Base-by-base conservation (phyloP, 2,888 invertebrate species). In the Epinotia nisella region DNA sequence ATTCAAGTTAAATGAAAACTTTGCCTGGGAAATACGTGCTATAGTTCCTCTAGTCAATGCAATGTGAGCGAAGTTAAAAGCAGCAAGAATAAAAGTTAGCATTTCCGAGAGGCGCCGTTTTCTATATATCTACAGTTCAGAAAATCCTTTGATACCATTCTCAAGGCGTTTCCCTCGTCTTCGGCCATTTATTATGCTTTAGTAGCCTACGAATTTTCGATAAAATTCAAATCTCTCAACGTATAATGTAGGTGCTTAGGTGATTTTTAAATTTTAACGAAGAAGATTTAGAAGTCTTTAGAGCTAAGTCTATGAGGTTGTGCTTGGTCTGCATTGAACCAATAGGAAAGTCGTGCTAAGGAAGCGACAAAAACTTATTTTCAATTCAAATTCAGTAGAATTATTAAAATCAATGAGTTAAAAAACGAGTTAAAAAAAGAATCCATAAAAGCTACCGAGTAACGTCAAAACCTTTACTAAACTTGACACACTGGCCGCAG, bases 401-500 rank as follows among this genome's bases (percentile, higher is more conserved):
- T 10, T 13, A 41, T n/a, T 49, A n/a, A 0, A 4, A n/a, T 49
- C 5, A 15, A 49, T n/a, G 49, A 49, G n/a, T 2, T 15, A 15
- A n/a, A 5, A 35, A 35, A 9, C 35, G 5, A 29, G 29, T 29
- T 15, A 15, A 49, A 49, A 0, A 49, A 49, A 49, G 35, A 15
- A 21, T 58, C 13, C 13, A 41, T 19, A 5, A n/a, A n/a, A 35
- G 7, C 17, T 45, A 24, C 4, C 49, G 1, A 55, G 29, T 15
- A 10, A 55, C 9, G 17, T 53, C n/a, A 21, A 70, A 65, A 17
- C 19, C 39, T 10, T 49, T 24, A 65, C 39, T 24, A 21, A 65
- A 39, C 59, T 58, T 24, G 45, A 71, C 62, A 70, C 45, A 62
- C 70, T 65, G 58, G 58, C 64, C 49, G 59, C 35, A 49, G 58